Base-by-base conservation (phyloP, 2,113 vertebrate species). In the Emydura subglobosa region DNA sequence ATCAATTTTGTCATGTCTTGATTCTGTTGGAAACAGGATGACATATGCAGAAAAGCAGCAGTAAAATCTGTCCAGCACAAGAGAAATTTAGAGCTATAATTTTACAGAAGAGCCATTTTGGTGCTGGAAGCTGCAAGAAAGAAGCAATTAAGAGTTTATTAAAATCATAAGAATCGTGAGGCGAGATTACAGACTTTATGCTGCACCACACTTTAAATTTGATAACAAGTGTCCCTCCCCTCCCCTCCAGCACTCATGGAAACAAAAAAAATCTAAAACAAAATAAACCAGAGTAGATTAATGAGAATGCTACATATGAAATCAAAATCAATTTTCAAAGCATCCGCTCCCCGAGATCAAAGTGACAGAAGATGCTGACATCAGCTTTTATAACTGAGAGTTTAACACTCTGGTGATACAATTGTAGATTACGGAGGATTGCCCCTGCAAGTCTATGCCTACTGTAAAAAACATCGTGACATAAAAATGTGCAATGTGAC, bases 111-210 rank as follows among this genome's bases (percentile, higher is more conserved):
- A 83, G 94, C 94, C 94, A 91, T 92, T 88, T 83, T 83, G 96
- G 97, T 97, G 85, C 96, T 86, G 96, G 98, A 98, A 98, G 97
- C 72, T 47, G 74, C 74, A 96, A 96, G 90, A 97, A 96, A 76
- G 95, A 98, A 96, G 93, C 96, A 96, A 39, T 94, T 94, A 98
- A 95, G 93, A 97, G 93, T 98, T 98, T 98, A 98, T 98, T 98
- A 97, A 97, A 96, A 96, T 91, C 86, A 89, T 98, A 98, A 98
- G 96, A 97, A 96, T 93, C 82, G 91, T 96, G 95, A 98, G 89
- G 97, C 95, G 96, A 98, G 93, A 98, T 96, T 96, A 91, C 42
- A 93, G 95, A 72, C 85, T 88, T 97, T 97, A 96, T 83, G 95
- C 31, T 81, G 72, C 55, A 85, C 79, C 50, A 87, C 5, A 88